Evolutionary conservation across 2,113 vertebrate species (phyloP).

Genomic region (Chauna torquata): DNA sequence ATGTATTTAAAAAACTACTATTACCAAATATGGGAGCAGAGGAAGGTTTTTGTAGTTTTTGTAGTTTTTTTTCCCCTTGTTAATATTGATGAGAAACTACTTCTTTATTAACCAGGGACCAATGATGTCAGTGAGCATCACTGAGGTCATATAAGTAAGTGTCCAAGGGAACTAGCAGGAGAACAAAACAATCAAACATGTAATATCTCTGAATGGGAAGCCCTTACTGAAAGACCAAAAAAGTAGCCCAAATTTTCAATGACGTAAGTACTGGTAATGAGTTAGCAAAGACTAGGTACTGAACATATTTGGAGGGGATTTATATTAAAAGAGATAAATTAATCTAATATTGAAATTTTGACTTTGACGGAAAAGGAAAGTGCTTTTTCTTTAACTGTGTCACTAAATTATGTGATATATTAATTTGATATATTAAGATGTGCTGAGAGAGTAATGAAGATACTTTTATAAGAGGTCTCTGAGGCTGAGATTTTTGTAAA

Average conservation of each 20-base stretch:
- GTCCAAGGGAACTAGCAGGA: background rate
- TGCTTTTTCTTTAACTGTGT: background rate
- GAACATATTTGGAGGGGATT: background rate
- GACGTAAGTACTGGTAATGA: accelerated
- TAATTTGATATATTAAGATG: background rate
- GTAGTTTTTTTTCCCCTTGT: no score
- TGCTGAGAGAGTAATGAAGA: background rate
- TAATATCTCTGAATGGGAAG: background rate
- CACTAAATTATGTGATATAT: background rate
- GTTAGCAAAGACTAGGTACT: background rate
- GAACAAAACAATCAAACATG: background rate
- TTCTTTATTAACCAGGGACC: background rate
- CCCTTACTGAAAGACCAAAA: background rate
- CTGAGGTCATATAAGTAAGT: background rate
- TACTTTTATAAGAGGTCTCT: background rate
- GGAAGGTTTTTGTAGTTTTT: no score
- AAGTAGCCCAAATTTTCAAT: background rate
- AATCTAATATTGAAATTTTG: background rate
- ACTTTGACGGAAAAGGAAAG: background rate
- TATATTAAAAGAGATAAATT: background rate
- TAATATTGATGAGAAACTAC: background rate
- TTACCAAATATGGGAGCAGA: background rate
- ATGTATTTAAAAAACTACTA: background rate
- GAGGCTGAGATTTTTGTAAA: background rate
- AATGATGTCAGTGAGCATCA: background rate